These are phyloP conservation scores for Aphelenchoides avenae DNA, from an alignment of 1,140 invertebrate genomes.

Conservation along the genomic window DNA sequence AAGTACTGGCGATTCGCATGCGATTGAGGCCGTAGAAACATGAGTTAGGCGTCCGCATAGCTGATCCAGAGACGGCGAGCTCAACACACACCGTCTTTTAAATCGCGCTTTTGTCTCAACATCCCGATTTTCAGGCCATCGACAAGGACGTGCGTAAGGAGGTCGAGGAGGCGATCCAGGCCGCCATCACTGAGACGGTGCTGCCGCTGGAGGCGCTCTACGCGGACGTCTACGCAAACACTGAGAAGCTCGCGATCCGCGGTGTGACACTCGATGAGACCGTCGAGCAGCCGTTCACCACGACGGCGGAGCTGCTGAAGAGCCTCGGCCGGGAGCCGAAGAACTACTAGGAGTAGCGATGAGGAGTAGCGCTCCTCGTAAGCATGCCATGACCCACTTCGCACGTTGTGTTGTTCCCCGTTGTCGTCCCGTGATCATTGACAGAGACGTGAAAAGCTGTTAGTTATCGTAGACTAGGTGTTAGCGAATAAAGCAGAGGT, in stretches of 20 bases:
- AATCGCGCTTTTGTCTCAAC: background rate
- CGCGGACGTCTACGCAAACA: slow-evolving; percentile 77
- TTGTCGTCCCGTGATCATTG: too few relatives aligned
- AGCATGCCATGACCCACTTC: too few relatives aligned
- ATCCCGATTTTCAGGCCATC: slow-evolving; percentile 66
- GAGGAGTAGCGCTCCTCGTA: too few relatives aligned
- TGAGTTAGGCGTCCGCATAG: too few relatives aligned
- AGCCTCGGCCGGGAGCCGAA: slow-evolving; percentile 33
- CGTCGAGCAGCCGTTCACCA: slow-evolving; percentile 48
- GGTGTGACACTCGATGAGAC: slow-evolving; percentile 63
- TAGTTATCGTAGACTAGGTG: too few relatives aligned
- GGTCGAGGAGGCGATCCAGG: slow-evolving; percentile 78
- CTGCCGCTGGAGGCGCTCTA: slow-evolving; percentile 76
- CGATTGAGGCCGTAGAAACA: too few relatives aligned
- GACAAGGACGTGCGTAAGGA: slow-evolving; percentile 75
- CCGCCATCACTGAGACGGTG: slow-evolving; percentile 75
- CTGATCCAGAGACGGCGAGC: background rate
- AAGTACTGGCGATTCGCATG: background rate
- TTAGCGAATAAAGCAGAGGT: too few relatives aligned
- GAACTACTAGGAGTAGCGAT: slow-evolving; percentile 20
- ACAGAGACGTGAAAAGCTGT: too few relatives aligned
- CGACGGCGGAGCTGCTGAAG: slow-evolving; percentile 42
- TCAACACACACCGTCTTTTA: background rate
- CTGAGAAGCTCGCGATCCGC: slow-evolving; percentile 67
- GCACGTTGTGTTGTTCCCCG: too few relatives aligned